Conservation (phyloP, 2,113 vertebrate species). For the Ivindomyrus marchei region DNA sequence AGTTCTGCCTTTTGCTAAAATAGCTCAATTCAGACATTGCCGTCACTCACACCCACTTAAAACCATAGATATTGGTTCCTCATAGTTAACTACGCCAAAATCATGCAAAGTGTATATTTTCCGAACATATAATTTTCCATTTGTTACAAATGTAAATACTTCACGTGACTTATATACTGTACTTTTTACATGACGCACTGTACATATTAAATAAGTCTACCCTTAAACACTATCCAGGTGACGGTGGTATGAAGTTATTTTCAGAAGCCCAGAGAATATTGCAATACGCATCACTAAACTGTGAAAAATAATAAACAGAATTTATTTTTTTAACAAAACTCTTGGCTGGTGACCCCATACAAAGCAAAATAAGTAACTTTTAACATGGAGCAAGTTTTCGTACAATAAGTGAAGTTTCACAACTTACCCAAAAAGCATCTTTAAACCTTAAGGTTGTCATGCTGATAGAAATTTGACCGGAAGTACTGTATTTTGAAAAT, state of each 20-base stretch:
- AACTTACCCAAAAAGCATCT: conserved; percentile 81
- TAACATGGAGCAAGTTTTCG: neutral
- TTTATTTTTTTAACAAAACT: neutral
- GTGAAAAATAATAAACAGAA: neutral
- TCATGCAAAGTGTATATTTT: neutral
- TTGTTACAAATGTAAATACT: neutral
- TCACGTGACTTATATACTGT: neutral
- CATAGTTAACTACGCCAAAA: neutral
- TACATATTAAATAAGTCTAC: neutral
- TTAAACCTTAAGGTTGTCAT: conserved; percentile 78
- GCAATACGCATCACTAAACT: neutral
- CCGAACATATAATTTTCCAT: neutral
- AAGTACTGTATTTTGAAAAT: neutral
- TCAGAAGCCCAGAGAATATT: neutral
- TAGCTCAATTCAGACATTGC: neutral
- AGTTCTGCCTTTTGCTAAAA: neutral
- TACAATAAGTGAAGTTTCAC: neutral
- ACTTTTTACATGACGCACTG: neutral
- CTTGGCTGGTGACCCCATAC: neutral
- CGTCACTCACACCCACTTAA: neutral
- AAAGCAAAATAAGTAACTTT: neutral
- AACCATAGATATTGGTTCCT: neutral
- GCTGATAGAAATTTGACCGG: neutral
- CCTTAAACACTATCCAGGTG: neutral
- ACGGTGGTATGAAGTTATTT: neutral